Evolutionary conservation across 2,888 invertebrate genomes (phyloP).

Genomic region (Galeruca laticollis): DNA sequence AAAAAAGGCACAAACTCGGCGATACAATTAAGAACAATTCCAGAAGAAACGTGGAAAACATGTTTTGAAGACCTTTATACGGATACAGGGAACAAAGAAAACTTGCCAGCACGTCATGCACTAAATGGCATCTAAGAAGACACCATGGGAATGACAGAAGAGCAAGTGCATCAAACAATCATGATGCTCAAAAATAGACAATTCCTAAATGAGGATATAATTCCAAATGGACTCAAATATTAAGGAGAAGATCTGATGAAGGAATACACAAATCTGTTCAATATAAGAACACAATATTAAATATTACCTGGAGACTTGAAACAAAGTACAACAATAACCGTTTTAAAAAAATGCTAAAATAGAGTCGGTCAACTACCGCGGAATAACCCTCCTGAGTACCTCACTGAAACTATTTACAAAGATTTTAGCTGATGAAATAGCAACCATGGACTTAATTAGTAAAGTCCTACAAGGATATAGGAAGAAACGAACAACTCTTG

Average conservation of each 20-base stretch:
- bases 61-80: too few relatives aligned
- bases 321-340: too few relatives aligned
- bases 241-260: not conserved
- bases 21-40: slow-evolving; percentile 3
- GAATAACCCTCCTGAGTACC: not conserved
- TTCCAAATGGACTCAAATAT: not conserved
- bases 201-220: not conserved
- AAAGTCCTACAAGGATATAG: too few relatives aligned
- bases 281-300: not conserved
- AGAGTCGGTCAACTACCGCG: not conserved
- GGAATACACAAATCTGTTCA: not conserved
- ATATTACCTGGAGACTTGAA: not conserved
- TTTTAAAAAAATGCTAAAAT: not conserved
- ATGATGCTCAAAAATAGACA: slow-evolving; percentile 1
- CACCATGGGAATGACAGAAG: too few relatives aligned
- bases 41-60: slow-evolving; percentile 14
- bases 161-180: not conserved
- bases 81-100: slow-evolving; percentile 3
- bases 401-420: not conserved
- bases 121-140: not conserved
- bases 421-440: not conserved
- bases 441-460: too few relatives aligned
- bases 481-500: too few relatives aligned
- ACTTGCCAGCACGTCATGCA: not conserved
- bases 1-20: slow-evolving; percentile 6